A percentile compares a stretch with the other conserved stretches of the same genome.
These are phyloP conservation scores for Stegana nigrithorax DNA, from an alignment of 2,888 invertebrate species.

Conservation along the genomic window DNA sequence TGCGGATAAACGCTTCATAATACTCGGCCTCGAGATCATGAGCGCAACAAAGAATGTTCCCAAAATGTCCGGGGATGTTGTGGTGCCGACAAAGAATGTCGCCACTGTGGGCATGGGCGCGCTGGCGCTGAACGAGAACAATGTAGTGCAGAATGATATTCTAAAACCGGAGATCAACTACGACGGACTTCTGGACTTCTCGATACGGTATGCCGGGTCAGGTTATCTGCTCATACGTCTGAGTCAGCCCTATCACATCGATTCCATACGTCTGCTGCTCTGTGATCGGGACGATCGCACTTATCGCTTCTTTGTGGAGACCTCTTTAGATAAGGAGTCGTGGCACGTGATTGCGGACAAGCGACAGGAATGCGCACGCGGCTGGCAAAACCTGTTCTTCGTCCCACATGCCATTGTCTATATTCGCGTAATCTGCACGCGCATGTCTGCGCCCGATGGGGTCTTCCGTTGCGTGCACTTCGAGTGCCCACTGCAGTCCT, in stretches of 20 bases:
- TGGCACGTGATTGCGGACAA: neutral
- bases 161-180: neutral
- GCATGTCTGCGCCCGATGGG: neutral
- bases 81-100: neutral
- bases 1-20: neutral
- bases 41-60: neutral
- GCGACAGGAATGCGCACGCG: neutral
- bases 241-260: neutral
- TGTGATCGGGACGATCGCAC: conserved; percentile 3
- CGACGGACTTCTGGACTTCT: neutral
- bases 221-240: neutral
- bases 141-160: neutral
- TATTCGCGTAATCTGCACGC: neutral
- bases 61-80: neutral
- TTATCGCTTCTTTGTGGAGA: neutral
- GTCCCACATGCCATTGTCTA: neutral
- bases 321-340: neutral
- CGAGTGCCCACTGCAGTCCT: neutral
- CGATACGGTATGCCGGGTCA: neutral
- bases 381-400: neutral
- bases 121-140: neutral
- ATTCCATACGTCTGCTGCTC: neutral
- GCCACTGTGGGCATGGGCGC: neutral
- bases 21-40: neutral
- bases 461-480: neutral